Evolutionary conservation across 2,113 vertebrate species (phyloP), one percentile per base, ranked within the genome.

Genomic region (Chaetura pelagica): DNA sequence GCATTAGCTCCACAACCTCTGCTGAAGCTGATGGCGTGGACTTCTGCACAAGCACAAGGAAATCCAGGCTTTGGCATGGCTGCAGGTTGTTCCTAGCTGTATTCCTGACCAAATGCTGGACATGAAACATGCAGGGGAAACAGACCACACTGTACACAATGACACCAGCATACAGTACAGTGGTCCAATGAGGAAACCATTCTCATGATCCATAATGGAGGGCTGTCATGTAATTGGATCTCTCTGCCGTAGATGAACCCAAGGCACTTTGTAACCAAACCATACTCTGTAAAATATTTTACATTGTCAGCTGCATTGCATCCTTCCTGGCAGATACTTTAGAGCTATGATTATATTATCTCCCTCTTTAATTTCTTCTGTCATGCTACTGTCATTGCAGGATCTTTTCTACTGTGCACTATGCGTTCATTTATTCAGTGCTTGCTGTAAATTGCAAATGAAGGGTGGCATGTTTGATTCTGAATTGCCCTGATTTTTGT

Each of bases 211-310:
- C 69, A 30, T 83, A 83, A 75, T 48, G 66, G 35, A 80, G 32
- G 84, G 32, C 29, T 84, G 35, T 84, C 52, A 27, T 64, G 89
- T 63, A 93, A 84, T 62, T 94, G 73, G 9, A 94, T 93, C 69
- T 86, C 34, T 26, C 10, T 74, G 66, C 26, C 90, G 44, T 84
- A 88, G 95, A 87, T 66, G 0, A 1, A 82, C 46, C 57, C 52
- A 64, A 87, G 38, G 67, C 27, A n/a, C 48, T 92, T 94, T 71
- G 78, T 93, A 91, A 94, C 88, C 88, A 91, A 96, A 89, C 55
- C 1, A 0, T 62, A 89, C 2, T 5, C 82, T 76, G 13, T 86
- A 80, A 93, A 86, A 44, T 80, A 14, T 64, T 92, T 89, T 64
- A 76, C 59, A 54, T 85, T 26, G 66, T 95, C 68, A 84, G 81